Evolutionary conservation across 2,113 vertebrate species (phyloP).

Genomic region (Phyllostomus discolor): DNA sequence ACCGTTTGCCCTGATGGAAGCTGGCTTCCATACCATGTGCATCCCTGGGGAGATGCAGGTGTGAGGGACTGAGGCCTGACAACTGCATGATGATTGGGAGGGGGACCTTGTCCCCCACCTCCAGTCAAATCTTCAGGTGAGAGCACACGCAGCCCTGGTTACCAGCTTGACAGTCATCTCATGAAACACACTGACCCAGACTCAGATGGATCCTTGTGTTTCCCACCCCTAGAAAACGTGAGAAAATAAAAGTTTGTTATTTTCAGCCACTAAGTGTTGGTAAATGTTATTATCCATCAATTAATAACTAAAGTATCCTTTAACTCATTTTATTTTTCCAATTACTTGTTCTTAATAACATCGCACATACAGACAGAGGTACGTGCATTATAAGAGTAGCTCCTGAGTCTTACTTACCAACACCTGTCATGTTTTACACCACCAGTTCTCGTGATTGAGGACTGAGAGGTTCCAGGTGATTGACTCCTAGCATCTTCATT

Average conservation of each 20-base stretch:
- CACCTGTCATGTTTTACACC: neutral
- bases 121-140: neutral
- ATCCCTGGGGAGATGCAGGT: neutral
- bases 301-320: neutral
- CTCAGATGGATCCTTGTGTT: neutral
- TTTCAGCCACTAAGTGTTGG: neutral
- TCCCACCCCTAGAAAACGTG: neutral
- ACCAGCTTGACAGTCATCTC: neutral
- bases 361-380: neutral
- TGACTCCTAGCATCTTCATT: neutral
- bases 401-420: neutral
- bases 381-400: neutral
- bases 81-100: accelerated
- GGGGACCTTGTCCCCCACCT: accelerated
- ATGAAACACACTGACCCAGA: neutral
- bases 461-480: neutral
- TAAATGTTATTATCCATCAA: neutral
- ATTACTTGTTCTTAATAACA: neutral
- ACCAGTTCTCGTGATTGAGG: neutral
- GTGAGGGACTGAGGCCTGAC: neutral
- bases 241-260: neutral
- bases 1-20: neutral
- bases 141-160: accelerated
- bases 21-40: accelerated
- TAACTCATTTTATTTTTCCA: neutral